phyloP scores from a whole-genome alignment of 2,113 vertebrate species.

The Odocoileus virginianus region DNA sequence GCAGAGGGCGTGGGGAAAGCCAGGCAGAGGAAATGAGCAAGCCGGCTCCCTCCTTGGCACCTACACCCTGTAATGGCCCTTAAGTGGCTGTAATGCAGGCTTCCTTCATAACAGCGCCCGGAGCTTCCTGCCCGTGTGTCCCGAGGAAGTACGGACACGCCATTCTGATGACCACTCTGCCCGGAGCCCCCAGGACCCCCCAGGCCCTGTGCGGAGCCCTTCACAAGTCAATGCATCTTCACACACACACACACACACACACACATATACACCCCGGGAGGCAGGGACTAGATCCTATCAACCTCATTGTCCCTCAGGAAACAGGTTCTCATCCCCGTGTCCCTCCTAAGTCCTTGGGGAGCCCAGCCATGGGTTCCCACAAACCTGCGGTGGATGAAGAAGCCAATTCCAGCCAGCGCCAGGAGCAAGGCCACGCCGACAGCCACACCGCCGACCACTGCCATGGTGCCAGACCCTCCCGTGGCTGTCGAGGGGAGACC shows the following conservation, averaged over 20 bases:
- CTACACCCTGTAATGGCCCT: background rate
- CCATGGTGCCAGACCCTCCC: constrained; percentile 75
- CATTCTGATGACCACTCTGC: fast-evolving
- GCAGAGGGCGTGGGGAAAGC: background rate
- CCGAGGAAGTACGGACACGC: background rate
- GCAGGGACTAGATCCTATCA: background rate
- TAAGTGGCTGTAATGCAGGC: background rate
- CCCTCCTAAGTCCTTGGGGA: background rate
- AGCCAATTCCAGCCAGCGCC: constrained; percentile 76
- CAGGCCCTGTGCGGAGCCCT: background rate
- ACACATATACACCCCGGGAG: fast-evolving
- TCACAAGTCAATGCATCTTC: background rate
- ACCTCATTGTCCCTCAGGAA: background rate
- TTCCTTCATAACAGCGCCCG: background rate
- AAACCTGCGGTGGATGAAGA: constrained; percentile 84
- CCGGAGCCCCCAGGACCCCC: fast-evolving
- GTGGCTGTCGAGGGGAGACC: background rate
- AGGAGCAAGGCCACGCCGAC: constrained; percentile 76
- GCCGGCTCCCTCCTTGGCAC: background rate
- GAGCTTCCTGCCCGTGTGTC: background rate
- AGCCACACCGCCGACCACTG: constrained; percentile 77
- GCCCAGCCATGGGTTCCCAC: background rate
- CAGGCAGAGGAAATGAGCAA: background rate
- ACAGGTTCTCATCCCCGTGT: background rate
- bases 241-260: background rate